Percentiles rank a stretch among this genome's conserved stretches.
Conservation (phyloP, 2,113 vertebrate genomes). For the Cranoglanis bouderius region DNA sequence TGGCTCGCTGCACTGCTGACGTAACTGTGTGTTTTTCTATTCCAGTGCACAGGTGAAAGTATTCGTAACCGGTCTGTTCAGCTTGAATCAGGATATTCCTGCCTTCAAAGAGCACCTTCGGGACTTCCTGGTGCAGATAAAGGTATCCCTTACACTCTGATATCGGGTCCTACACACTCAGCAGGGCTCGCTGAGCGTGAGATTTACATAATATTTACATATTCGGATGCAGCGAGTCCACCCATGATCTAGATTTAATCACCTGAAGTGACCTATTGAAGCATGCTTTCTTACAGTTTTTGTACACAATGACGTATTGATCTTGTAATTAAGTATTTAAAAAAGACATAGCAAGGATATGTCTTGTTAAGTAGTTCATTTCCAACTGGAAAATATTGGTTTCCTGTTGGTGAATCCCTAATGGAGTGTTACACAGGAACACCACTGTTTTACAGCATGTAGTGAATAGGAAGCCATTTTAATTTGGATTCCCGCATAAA, state of each 20-base stretch:
- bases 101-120: slow-evolving; percentile 98
- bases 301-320: not conserved
- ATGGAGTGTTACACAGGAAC: too few relatives aligned
- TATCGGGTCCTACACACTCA: not conserved
- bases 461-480: too few relatives aligned
- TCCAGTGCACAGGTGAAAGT: slow-evolving; percentile 97
- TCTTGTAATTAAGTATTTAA: too few relatives aligned
- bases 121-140: slow-evolving; percentile 98
- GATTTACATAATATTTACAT: not conserved
- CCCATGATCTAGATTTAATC: not conserved
- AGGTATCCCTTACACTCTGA: slow-evolving; percentile 74
- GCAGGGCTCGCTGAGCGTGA: not conserved
- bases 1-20: not conserved
- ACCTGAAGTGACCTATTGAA: not conserved
- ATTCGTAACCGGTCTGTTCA: slow-evolving; percentile 98
- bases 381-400: too few relatives aligned
- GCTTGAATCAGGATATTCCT: slow-evolving; percentile 99
- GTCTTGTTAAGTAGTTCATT: too few relatives aligned
- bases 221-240: not conserved
- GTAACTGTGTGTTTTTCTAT: not conserved
- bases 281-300: too few relatives aligned
- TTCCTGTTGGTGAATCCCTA: too few relatives aligned
- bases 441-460: too few relatives aligned
- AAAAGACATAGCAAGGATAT: too few relatives aligned
- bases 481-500: too few relatives aligned